Evolutionary conservation across 37 sponge, comb jelly and placozoan genomes (phyloP).

Genomic region (Oopsacas minuta): DNA sequence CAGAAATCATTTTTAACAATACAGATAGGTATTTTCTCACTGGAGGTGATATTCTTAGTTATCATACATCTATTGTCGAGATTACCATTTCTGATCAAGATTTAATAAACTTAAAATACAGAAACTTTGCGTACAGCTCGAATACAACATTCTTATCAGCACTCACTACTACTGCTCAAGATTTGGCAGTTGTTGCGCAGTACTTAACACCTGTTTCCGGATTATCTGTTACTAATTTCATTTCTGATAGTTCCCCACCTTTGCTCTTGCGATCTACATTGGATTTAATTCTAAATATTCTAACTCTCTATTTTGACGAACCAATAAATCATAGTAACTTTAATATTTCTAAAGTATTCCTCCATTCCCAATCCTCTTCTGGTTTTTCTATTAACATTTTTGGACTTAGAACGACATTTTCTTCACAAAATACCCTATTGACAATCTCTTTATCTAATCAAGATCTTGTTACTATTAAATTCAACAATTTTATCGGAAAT

Average conservation of each 20-base stretch:
- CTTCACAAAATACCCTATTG: background rate
- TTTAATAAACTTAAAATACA: constrained; percentile 15
- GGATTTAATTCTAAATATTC: background rate
- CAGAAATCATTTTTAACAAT: background rate
- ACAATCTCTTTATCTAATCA: background rate
- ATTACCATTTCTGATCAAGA: constrained; percentile 5
- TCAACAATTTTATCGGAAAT: background rate
- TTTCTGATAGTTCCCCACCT: constrained; percentile 49
- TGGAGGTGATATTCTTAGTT: background rate
- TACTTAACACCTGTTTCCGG: constrained; percentile 19
- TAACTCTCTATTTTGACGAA: background rate
- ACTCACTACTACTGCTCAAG: background rate
- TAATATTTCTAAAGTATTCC: background rate
- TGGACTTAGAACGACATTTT: background rate
- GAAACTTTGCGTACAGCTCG: background rate
- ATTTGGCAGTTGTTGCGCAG: background rate
- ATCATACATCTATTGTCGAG: background rate
- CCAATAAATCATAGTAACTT: background rate
- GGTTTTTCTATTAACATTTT: background rate
- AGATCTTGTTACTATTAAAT: constrained; percentile 21
- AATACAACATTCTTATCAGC: constrained; percentile 8
- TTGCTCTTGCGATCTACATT: constrained; percentile 35
- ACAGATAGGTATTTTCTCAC: constrained; percentile 7
- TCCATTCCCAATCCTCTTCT: background rate
- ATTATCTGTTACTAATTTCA: constrained; percentile 29